These are phyloP conservation scores for Girardia tigrina DNA, from an alignment of 2,888 invertebrate species.

Conservation along the genomic window DNA sequence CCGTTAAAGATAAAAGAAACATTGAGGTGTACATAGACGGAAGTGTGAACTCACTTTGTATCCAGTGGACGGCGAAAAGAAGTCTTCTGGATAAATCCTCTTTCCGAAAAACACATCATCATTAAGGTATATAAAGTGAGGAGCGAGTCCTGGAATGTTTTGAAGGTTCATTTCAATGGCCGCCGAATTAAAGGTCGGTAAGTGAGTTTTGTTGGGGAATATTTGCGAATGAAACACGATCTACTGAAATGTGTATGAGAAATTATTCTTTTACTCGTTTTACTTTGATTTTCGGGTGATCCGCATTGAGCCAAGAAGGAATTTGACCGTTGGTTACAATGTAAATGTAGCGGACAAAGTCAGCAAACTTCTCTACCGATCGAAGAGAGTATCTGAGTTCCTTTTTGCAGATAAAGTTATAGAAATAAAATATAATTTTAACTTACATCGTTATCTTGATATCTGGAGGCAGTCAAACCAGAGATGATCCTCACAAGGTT, in stretches of 20 bases:
- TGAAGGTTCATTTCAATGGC: slow-evolving; percentile 60
- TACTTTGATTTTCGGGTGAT: slow-evolving; percentile 56
- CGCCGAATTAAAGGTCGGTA: slow-evolving; percentile 67
- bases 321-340: slow-evolving; percentile 71
- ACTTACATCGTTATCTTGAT: neutral
- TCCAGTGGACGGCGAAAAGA: slow-evolving; percentile 58
- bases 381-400: slow-evolving; percentile 56
- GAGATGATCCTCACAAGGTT: neutral
- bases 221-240: slow-evolving; percentile 52
- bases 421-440: neutral
- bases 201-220: slow-evolving; percentile 55
- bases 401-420: slow-evolving; percentile 39
- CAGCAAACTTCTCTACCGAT: slow-evolving; percentile 63
- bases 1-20: too few relatives aligned
- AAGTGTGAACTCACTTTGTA: slow-evolving; percentile 52
- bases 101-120: slow-evolving; percentile 65
- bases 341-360: slow-evolving; percentile 65
- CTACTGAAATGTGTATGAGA: slow-evolving; percentile 31
- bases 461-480: neutral
- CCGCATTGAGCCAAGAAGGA: slow-evolving; percentile 65
- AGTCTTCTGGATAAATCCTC: slow-evolving; percentile 61
- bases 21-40: too few relatives aligned
- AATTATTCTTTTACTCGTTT: slow-evolving; percentile 60
- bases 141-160: slow-evolving; percentile 62
- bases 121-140: slow-evolving; percentile 65